Percentiles rank a stretch among this genome's conserved stretches.
phyloP scores from a whole-genome alignment of 2,113 vertebrate species.

The Oryzias woworae region DNA sequence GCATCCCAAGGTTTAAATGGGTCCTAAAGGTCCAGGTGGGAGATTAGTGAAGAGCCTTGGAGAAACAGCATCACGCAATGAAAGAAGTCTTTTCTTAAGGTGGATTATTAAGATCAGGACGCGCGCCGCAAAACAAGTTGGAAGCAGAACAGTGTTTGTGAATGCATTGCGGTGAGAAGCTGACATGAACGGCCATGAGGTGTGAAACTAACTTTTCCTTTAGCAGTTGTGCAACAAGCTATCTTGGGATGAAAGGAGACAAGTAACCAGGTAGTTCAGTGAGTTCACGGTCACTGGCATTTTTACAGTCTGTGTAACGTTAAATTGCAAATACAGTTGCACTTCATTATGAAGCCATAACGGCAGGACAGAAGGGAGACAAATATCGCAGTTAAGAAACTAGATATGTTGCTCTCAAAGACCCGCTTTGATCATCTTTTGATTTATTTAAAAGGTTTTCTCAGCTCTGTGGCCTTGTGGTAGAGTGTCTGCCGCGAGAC shows the following conservation, averaged over 20 bases:
- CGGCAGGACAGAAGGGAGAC: too few species aligned
- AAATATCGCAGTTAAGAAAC: too few species aligned
- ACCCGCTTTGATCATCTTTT: too few species aligned
- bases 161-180: conserved; percentile 3
- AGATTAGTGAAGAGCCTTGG: not conserved
- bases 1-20: too few species aligned
- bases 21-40: not conserved
- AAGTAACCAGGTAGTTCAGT: conserved; percentile 5
- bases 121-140: conserved; percentile 14
- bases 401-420: too few species aligned
- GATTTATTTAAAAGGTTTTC: too few species aligned
- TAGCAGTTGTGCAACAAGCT: conserved; percentile 4
- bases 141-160: conserved; percentile 1
- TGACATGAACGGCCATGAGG: not conserved
- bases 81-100: conserved; percentile 18
- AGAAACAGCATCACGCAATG: conserved; percentile 2
- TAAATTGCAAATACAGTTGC: not conserved
- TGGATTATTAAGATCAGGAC: conserved; percentile 31
- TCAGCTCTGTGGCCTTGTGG: too few species aligned
- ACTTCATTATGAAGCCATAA: too few species aligned
- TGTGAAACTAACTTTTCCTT: conserved; percentile 8
- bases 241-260: conserved; percentile 6
- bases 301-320: not conserved
- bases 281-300: not conserved
- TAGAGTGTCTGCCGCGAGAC: too few species aligned